Evolutionary conservation across 2,113 vertebrate genomes (phyloP).

Genomic region (Amphiprion ocellaris): DNA sequence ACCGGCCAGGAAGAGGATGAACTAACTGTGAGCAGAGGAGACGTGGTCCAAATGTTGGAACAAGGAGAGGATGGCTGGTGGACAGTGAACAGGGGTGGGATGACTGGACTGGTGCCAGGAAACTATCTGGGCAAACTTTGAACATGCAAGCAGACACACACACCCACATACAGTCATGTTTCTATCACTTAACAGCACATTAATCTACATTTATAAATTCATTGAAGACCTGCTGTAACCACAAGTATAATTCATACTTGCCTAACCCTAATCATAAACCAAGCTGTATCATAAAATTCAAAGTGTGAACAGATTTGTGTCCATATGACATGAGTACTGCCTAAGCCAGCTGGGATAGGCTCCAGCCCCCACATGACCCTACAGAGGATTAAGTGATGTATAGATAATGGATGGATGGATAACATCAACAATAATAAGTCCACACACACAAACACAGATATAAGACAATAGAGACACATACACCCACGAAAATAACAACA

Average conservation of each 20-base stretch:
- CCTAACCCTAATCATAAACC: neutral
- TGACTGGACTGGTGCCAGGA: constrained; percentile 91
- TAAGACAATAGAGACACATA: neutral
- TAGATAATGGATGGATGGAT: too few relatives aligned
- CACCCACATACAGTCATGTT: neutral
- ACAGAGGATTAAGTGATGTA: too few relatives aligned
- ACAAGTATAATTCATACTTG: neutral
- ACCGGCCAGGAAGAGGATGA: constrained; percentile 89
- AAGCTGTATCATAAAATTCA: neutral
- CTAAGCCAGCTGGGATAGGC: too few relatives aligned
- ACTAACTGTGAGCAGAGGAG: constrained; percentile 88
- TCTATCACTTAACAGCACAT: too few relatives aligned
- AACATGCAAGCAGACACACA: constrained; percentile 30
- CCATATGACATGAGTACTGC: too few relatives aligned
- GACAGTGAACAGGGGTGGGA: constrained; percentile 86
- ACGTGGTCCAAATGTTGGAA: constrained; percentile 86
- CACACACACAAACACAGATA: neutral
- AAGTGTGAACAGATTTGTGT: neutral
- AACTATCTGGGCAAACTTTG: constrained; percentile 90
- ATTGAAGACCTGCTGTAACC: neutral
- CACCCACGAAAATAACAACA: neutral
- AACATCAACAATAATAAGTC: too few relatives aligned
- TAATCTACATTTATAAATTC: neutral
- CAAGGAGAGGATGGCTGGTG: constrained; percentile 93
- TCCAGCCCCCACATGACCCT: too few relatives aligned